Evolutionary conservation across 2,888 invertebrate species (phyloP).

Genomic region (Megastigmus dorsalis): DNA sequence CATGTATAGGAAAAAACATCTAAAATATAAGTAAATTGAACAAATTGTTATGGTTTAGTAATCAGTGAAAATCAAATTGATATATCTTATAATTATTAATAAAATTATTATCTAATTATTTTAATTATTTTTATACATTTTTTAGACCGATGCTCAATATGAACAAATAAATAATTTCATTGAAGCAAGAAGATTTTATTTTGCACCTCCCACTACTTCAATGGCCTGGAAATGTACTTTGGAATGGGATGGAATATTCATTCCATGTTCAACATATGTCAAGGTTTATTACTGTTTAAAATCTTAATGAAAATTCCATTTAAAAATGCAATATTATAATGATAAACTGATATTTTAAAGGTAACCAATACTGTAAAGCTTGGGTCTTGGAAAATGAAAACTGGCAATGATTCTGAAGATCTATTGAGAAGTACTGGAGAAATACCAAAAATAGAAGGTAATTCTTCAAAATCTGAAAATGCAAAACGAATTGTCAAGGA

Average conservation of each 20-base stretch:
- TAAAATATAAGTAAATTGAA: too few relatives aligned
- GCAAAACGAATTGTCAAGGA: constrained; percentile 18
- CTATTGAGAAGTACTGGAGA: not conserved
- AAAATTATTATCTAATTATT: not conserved
- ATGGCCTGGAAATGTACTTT: constrained; percentile 53
- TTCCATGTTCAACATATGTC: constrained; percentile 56
- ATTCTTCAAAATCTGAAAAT: not conserved
- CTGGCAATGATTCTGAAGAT: not conserved
- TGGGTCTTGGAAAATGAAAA: constrained; percentile 44
- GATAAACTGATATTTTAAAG: constrained; percentile 10
- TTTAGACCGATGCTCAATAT: constrained; percentile 55
- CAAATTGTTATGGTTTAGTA: too few relatives aligned
- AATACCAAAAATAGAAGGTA: too few relatives aligned
- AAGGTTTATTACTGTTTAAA: constrained; percentile 57
- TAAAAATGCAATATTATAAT: not conserved
- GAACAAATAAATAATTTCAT: constrained; percentile 56
- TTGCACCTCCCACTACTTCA: constrained; percentile 27
- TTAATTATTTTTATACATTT: not conserved
- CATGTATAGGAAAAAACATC: too few relatives aligned
- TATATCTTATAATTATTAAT: not conserved
- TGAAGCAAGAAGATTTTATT: constrained; percentile 55
- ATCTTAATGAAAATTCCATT: not conserved
- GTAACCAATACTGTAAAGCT: not conserved
- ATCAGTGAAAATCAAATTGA: too few relatives aligned
- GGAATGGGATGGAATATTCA: constrained; percentile 55